Base-by-base conservation (phyloP, 1,140 invertebrate genomes). In the Drosophila auraria region DNA sequence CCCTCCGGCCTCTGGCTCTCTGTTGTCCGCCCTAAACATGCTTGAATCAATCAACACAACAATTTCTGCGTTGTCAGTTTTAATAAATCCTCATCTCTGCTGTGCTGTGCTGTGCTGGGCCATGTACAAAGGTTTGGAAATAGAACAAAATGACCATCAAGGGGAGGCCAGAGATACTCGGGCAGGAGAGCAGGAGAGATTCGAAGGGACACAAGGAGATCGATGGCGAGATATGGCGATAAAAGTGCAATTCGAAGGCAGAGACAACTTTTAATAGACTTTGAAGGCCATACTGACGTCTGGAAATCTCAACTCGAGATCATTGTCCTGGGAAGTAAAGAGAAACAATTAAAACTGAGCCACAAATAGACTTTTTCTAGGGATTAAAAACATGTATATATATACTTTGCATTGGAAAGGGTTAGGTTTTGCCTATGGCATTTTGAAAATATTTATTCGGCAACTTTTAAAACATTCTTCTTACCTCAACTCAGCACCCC, bases 1-100 rank as follows among this genome's bases (percentile, higher is more conserved):
- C 40, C 44, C 20, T 20, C 20, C 20, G 20, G 20, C 20, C 20
- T 20, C 1, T 20, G 20, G 20, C 40, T 69, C 64, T 27, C 56
- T 53, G 58, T 20, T 20, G 20, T 20, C 20, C 20, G 38, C 51
- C 62, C 71, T 44, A 66, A 77, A 66, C 74, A 77, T 49, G 61
- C 74, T 77, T 68, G 47, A 66, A 77, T 68, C 72, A 77, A 78
- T 78, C 72, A 76, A 77, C 75, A 77, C 72, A 77, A 77, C 69
- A 61, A 45, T 54, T 58, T 65, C 49, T 42, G 54, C 74, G 42
- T 53, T 77, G 74, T 77, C 74, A 66, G 74, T 74, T 77, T 77
- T 66, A 77, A 77, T 77, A 77, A 77, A 77, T 77, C 74, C 54
- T 57, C 71, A 38, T 44, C 33, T 20, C 20, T 20, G 20, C 20